Base-by-base conservation (phyloP, 1,140 invertebrate species). In the Nautilus pompilius region DNA sequence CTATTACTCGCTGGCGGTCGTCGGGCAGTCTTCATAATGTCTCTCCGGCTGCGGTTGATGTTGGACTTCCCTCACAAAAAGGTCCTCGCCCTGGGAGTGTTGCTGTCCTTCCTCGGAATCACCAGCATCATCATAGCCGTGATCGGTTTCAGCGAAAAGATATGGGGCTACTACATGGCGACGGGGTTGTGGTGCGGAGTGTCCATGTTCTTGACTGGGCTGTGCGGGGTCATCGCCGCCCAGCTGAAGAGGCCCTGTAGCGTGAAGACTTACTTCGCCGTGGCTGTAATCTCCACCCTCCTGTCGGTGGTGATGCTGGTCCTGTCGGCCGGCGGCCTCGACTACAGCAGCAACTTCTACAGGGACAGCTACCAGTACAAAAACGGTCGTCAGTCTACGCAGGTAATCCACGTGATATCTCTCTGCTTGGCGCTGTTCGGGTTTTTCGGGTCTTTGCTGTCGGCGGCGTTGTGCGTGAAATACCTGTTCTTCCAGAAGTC, bases 121-220 rank as follows among this genome's bases (percentile, higher is more conserved):
- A 49, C 60, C 5, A 58, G 59, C 32, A 65, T 69, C 10, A 51
- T 65, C 5, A 32, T 63, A 1, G 64, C 67, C 6, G 55, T 64
- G 3, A 32, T 66, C 13, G 63, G 53, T 20, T 61, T 69, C 34
- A 45, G 51, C 22, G 24, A 60, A 32, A 53, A 49, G 36, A 51
- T 60, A 48, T 69, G 67, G 67, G 67, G 67, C 28, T 54, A 69
- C 36, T 65, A 62, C 17, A 34, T 65, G 5, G 60, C 46, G 24
- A 63, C 67, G 15, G 67, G 67, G 26, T 53, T 69, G 49, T 69
- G 67, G 67, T 57, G 62, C 30, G 67, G 67, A 4, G 49, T 63
- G 4, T 29, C 46, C 15, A 45, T 69, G 32, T 66, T 62, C 48
- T 36, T 65, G 51, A 36, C 63, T 28, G 65, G 65, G 17, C 49